Conservation (phyloP, 2,888 invertebrate genomes). For the Herminia tarsipennalis region DNA sequence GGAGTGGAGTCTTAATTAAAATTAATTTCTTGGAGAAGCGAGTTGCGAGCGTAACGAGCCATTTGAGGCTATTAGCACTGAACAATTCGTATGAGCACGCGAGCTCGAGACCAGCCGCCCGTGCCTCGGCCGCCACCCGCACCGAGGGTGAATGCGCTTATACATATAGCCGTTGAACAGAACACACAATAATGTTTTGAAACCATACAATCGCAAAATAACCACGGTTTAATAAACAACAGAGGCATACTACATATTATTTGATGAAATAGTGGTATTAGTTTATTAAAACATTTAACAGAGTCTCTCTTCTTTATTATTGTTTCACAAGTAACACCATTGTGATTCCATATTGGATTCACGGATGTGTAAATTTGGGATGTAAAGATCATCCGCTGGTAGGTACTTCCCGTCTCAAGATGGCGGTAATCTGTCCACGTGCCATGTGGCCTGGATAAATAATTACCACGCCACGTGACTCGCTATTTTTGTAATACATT, state of each 20-base stretch:
- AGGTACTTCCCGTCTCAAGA: constrained; percentile 14
- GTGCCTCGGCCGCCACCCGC: background rate
- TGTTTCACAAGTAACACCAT: background rate
- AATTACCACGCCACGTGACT: too few relatives aligned
- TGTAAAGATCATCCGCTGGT: constrained; percentile 11
- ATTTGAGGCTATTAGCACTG: constrained; percentile 48
- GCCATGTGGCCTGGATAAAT: too few relatives aligned
- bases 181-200: too few relatives aligned
- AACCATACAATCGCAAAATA: too few relatives aligned
- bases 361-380: constrained; percentile 11
- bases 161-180: too few relatives aligned
- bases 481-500: constrained; percentile 10
- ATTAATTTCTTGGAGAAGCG: constrained; percentile 49
- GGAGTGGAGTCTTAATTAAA: constrained; percentile 57
- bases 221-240: too few relatives aligned
- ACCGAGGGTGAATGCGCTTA: too few relatives aligned
- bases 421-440: background rate
- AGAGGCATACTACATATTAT: constrained; percentile 19
- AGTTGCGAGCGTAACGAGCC: constrained; percentile 48
- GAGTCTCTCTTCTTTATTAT: background rate
- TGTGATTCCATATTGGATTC: background rate
- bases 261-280: background rate
- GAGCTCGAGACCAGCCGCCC: too few relatives aligned
- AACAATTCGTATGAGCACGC: constrained; percentile 40
- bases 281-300: constrained; percentile 1